Base-by-base conservation (phyloP, 2,888 invertebrate genomes). In the Reticulitermes lucifugus region DNA sequence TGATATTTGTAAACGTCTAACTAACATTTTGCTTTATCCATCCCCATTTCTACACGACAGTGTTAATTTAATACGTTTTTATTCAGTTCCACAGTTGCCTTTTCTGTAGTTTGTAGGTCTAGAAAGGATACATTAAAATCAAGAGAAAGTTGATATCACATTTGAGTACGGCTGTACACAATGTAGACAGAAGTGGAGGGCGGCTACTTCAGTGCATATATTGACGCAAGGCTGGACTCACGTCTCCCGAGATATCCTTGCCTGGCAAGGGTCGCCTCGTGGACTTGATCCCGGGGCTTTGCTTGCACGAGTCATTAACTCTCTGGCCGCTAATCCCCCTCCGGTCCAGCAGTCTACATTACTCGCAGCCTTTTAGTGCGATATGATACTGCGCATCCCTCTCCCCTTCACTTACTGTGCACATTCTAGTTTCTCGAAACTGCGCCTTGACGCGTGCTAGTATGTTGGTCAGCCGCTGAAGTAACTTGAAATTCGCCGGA, bases 231-330 rank as follows among this genome's bases (percentile, higher is more conserved):
- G 80, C 83, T 77, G 41, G 71, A 41, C 46, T 71, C 77, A 46
- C 59, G 83, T 83, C 84, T 82, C 82, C 83, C 83, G 82, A 70
- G 84, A 80, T 84, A 43, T 73, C 80, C 84, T 35, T 55, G 18
- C 55, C 55, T 55, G 12, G 55, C 55, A 55, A 55, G 55, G 55
- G 55, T 55, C 55, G 65, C 65, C 65, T 65, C 65, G 65, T 73
- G 82, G 82, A 83, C 86, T 90, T 91, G 91, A 91, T 91, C 91
- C 91, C 88, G 90, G 91, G 90, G 91, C 91, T 91, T 86, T 84
- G 84, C 89, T 91, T 91, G 91, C 91, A 91, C 91, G 91, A 91
- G 91, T 91, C 91, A 91, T 91, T 91, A 91, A 91, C 90, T 90
- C 90, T 51, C 90, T 89, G 89, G 90, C 85, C 85, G 90, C 90